Base-by-base conservation (phyloP, 2,888 invertebrate species). In the Philonicus albiceps region DNA sequence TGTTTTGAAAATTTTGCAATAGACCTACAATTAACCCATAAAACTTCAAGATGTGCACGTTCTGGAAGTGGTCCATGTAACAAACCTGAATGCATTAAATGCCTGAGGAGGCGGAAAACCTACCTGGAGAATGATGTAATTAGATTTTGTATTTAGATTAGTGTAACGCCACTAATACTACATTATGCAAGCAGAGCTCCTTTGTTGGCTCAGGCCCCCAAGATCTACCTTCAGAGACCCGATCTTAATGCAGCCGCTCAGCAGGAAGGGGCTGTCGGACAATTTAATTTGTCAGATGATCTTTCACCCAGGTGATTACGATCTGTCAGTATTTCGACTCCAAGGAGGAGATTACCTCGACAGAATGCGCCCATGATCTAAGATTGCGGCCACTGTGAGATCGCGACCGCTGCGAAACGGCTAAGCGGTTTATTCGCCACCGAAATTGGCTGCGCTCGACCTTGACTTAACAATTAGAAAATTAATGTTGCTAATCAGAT, bases 281-380 rank as follows among this genome's bases (percentile, higher is more conserved):
- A 80, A 80, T 80, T 80, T 80, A 80, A 80, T 80, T 80, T 80
- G 80, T 80, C 49, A 80, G 80, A 76, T 80, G 80, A 80, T 80
- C 80, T 80, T 80, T 80, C 80, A 80, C 80, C 80, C 80, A 80
- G 49, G 53, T 76, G 80, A 80, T 80, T 53, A 80, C 16, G 27
- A 80, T 80, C 80, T 80, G 43, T 80, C 76, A 76, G 76, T 76
- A 76, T 40, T 37, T 37, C 22, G 27, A 31, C 6, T 22, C 19
- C 34, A 31, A 74, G 74, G 27, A 74, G 74, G 74, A 76, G 22
- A 76, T 64, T 64, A 64, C 64, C 27, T 64, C 64, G 22, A 64
- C 64, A 76, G 40, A 76, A 76, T 76, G 76, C 40, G 76, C 76
- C 76, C 76, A 76, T 76, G 76, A 76, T 76, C 40, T 22, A 40